phyloP scores from a whole-genome alignment of 92 coral and sea anemone genomes.

The Epizoanthus fatuus region DNA sequence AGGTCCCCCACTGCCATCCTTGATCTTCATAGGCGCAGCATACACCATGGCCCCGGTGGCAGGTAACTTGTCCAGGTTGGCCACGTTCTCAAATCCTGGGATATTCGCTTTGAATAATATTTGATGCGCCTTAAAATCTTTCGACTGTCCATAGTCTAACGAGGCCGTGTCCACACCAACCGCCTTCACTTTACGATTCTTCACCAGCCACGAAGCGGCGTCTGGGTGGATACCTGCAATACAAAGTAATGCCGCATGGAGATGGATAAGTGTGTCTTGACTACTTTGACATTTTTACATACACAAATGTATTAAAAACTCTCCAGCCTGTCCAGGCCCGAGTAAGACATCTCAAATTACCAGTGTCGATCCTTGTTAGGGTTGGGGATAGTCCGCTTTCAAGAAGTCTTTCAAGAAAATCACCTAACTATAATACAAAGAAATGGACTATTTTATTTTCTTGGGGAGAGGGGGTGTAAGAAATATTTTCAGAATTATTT shows the following conservation, averaged over 20 bases:
- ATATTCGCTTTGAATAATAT: conserved; percentile 68
- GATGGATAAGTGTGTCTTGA: no score
- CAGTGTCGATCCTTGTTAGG: no score
- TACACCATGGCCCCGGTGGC: conserved; percentile 73
- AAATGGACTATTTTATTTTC: no score
- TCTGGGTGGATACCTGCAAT: conserved; percentile 47
- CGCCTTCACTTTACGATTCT: conserved; percentile 72
- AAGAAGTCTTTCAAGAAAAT: no score
- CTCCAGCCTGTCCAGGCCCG: no score
- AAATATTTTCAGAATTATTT: no score
- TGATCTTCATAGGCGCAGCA: conserved; percentile 83
- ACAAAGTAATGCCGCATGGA: not conserved
- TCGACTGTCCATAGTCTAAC: conserved; percentile 80
- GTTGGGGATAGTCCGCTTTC: no score
- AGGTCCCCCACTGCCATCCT: conserved; percentile 80
- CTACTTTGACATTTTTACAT: no score
- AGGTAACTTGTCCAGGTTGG: conserved; percentile 84
- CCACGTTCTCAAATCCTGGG: conserved; percentile 83
- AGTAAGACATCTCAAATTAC: no score
- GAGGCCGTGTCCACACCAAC: conserved; percentile 87
- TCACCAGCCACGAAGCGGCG: conserved; percentile 59
- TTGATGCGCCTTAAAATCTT: conserved; percentile 55
- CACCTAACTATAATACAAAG: no score
- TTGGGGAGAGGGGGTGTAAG: no score
- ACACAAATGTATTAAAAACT: no score